phyloP scores from a whole-genome alignment of 2,113 vertebrate species.

The Labrus mixtus region DNA sequence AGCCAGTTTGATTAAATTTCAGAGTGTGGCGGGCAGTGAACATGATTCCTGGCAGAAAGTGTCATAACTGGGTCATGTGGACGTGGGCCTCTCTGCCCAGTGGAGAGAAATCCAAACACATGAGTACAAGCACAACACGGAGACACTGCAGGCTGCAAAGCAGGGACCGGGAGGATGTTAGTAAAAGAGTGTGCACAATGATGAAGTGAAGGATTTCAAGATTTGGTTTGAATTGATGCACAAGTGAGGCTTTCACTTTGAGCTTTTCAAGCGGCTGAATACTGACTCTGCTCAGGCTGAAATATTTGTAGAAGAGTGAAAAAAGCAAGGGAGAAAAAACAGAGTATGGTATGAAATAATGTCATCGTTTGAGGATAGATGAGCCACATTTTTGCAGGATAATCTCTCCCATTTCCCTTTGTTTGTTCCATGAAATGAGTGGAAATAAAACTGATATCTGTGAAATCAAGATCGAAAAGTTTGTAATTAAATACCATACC shows the following conservation, averaged over 20 bases:
- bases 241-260: neutral
- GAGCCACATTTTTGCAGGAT: no score
- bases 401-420: no score
- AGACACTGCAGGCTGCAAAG: neutral
- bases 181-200: neutral
- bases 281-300: neutral
- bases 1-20: slow-evolving; percentile 41
- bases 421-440: no score
- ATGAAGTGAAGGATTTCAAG: neutral
- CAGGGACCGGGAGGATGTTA: neutral
- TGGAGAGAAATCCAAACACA: neutral
- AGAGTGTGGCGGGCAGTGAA: slow-evolving; percentile 8
- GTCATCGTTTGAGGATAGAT: no score
- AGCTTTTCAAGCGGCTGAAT: neutral
- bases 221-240: neutral
- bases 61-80: slow-evolving; percentile 50
- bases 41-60: slow-evolving; percentile 48
- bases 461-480: no score
- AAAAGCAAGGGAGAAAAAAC: neutral
- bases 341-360: no score
- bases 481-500: no score
- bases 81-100: neutral
- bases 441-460: no score
- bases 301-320: neutral
- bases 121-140: neutral